Base-by-base conservation (phyloP, 1,140 invertebrate genomes). In the Centruroides vittatus region DNA sequence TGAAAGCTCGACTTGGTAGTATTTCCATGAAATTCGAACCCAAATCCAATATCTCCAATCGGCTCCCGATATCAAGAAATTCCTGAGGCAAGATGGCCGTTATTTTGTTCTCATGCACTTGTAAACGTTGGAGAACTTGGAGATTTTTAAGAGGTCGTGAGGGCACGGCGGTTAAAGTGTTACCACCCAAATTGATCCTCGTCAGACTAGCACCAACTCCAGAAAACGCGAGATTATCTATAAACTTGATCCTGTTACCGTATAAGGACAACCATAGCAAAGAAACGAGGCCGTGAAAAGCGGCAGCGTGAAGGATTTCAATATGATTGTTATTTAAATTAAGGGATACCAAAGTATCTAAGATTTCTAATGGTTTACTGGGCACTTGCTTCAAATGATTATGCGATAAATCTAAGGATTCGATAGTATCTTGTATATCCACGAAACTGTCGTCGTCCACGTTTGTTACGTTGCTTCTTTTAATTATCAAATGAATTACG, bases 401-500 rank as follows among this genome's bases (percentile, higher is more conserved):
- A 47, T 70, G 60, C 5, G 67, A 68, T 13, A 71, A 61, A 60
- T 71, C 70, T 47, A 71, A 46, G 5, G 68, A 60, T 58, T 71
- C 68, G 3, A 71, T 48, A 10, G 57, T 41, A 4, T 67, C 61
- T 4, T 36, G 86, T 13, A 68, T 11, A 8, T 60, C 63, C 8
- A 46, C 6, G 46, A 70, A 68, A 3, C 67, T 65, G 4, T 57
- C 35, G 10, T 62, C 55, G 12, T 69, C 66, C 1, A 70, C 55
- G n/a, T 35, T 48, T 3, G 55, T 52, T 3, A 69, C 60, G 48
- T 62, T 67, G 41, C 69, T 89, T 71, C 90, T 89, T 67, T 88
- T 86, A 13, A 91, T 87, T 36, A 87, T 89, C 9, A 93, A 78
- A 69, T 92, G 88, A 64, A 85, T 82, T 63, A 92, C 89, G 68